phyloP scores from a whole-genome alignment of 2,113 vertebrate genomes.

The Microtus ochrogaster region DNA sequence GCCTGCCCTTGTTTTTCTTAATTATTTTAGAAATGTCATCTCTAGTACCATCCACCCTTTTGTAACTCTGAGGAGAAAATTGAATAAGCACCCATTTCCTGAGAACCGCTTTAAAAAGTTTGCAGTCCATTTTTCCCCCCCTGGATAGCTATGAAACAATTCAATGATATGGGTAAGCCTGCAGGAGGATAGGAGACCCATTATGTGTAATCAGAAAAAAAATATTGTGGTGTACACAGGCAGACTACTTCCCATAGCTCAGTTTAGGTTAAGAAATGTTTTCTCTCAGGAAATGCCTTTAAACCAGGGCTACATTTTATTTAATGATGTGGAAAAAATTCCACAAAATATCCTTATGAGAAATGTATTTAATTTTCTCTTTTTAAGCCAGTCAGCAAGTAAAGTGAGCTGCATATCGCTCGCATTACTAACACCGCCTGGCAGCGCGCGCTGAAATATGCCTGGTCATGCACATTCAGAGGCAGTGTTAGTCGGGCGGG shows the following conservation, averaged over 20 bases:
- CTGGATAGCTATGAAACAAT: conserved; percentile 73
- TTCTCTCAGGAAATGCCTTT: conserved; percentile 83
- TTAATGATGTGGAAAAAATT: conserved; percentile 85
- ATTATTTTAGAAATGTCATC: conserved; percentile 78
- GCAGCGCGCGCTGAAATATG: conserved; percentile 78
- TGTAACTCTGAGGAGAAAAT: conserved; percentile 64
- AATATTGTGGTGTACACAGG: conserved; percentile 73
- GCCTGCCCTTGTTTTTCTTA: conserved; percentile 77
- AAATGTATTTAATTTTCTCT: conserved; percentile 87
- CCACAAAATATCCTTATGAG: conserved; percentile 84
- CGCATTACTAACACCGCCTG: conserved; percentile 75
- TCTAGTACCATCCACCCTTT: conserved; percentile 47
- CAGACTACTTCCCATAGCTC: conserved; percentile 73
- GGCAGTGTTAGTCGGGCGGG: conserved; percentile 59
- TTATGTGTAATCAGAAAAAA: conserved; percentile 74
- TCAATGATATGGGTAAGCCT: conserved; percentile 72
- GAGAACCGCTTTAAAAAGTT: conserved; percentile 49
- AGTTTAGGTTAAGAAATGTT: conserved; percentile 84
- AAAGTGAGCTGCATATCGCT: conserved; percentile 78
- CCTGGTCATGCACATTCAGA: conserved; percentile 78
- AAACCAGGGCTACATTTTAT: conserved; percentile 84
- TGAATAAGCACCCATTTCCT: conserved; percentile 74
- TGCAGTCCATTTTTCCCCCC: conserved; percentile 71
- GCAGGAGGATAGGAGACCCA: conserved; percentile 75
- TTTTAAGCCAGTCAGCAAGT: conserved; percentile 85